Evolutionary conservation across 2,888 invertebrate species (phyloP).

Genomic region (Electrophaes corylata): DNA sequence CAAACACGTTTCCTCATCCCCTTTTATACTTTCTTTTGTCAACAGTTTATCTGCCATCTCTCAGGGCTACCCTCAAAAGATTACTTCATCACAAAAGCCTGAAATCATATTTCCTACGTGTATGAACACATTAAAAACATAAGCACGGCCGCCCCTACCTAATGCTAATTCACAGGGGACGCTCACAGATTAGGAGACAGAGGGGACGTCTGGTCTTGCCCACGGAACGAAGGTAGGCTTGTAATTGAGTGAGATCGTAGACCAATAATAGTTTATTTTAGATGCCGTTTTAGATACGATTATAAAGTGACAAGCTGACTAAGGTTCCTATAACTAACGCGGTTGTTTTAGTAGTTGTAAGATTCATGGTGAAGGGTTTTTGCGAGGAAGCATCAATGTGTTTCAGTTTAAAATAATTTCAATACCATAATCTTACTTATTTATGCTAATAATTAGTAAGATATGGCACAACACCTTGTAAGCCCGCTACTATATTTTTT

Average conservation of each 20-base stretch:
- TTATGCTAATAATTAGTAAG: no score
- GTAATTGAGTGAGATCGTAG: not conserved
- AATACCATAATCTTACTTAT: no score
- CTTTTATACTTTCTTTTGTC: constrained; percentile 9
- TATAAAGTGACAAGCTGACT: not conserved
- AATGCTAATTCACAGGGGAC: constrained; percentile 54
- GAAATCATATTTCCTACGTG: constrained; percentile 43
- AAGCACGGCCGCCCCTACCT: constrained; percentile 58
- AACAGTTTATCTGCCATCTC: constrained; percentile 10
- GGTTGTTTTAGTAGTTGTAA: no score
- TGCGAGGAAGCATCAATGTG: no score
- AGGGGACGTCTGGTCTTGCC: constrained; percentile 26
- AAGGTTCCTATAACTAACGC: no score
- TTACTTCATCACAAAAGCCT: constrained; percentile 25
- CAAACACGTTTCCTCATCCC: not conserved
- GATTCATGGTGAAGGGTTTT: no score
- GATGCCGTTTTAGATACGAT: not conserved
- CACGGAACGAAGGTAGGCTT: not conserved
- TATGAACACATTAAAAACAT: constrained; percentile 62
- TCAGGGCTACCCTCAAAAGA: constrained; percentile 15
- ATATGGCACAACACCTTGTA: no score
- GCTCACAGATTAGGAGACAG: constrained; percentile 54
- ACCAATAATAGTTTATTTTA: not conserved
- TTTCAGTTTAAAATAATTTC: no score
- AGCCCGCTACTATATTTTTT: no score